Conservation (phyloP, 2,797 vertebrate species). For the Sorex maritimensis region DNA sequence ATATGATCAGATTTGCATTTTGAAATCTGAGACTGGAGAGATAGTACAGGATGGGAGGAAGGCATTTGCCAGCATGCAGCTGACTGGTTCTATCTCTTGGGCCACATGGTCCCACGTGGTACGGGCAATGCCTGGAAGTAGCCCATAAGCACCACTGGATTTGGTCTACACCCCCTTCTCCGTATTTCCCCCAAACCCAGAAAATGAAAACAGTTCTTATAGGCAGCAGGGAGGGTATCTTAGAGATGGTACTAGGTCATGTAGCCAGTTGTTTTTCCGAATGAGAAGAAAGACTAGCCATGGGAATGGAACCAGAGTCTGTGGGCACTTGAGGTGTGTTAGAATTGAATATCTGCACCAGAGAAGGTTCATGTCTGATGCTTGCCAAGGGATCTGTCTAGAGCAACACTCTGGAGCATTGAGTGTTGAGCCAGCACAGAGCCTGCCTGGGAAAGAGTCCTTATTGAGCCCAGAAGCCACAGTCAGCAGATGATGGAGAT, state of each 20-base stretch:
- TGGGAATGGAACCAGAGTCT: not conserved
- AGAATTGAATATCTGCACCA: not conserved
- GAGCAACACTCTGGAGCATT: too few species aligned
- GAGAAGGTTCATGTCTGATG: not conserved
- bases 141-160: too few species aligned
- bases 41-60: too few species aligned
- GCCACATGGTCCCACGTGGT: too few species aligned
- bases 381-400: not conserved
- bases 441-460: not conserved
- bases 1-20: conserved; percentile 9
- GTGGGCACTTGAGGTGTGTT: not conserved
- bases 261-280: not conserved
- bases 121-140: too few species aligned
- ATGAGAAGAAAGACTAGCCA: not conserved
- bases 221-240: not conserved
- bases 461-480: not conserved
- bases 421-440: not conserved
- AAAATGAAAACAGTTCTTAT: not conserved
- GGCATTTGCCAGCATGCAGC: too few species aligned
- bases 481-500: not conserved
- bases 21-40: not conserved
- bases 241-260: not conserved
- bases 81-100: too few species aligned
- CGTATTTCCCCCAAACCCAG: too few species aligned
- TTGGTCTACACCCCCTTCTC: too few species aligned